These are phyloP conservation scores for Mus pahari DNA, from an alignment of 2,113 vertebrate species.

Conservation along the genomic window DNA sequence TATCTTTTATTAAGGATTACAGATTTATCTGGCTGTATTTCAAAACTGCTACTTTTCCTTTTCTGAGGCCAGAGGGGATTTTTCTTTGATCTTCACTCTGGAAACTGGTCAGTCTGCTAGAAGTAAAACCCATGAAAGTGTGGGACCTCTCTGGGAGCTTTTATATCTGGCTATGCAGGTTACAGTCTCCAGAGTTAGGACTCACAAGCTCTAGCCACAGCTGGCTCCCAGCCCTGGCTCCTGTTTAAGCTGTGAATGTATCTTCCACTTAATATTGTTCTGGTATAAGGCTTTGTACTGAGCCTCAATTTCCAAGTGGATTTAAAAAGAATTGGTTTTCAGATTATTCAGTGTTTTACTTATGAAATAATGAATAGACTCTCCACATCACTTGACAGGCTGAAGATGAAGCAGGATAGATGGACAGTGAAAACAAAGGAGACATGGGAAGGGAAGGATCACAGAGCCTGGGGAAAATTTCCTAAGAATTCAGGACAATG, in stretches of 20 bases:
- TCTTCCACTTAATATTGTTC: neutral
- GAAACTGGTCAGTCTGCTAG: neutral
- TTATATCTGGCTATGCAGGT: neutral
- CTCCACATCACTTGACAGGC: neutral
- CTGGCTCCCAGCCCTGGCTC: neutral
- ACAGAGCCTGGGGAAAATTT: neutral
- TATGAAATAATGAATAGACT: neutral
- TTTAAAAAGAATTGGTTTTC: conserved; percentile 15
- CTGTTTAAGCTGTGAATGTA: neutral
- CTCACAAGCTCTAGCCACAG: neutral
- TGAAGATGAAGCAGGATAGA: neutral
- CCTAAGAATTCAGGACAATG: neutral
- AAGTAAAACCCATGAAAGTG: neutral
- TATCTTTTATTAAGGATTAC: conserved; percentile 9
- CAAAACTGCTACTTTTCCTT: neutral
- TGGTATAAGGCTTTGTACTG: neutral
- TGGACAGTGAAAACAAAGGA: neutral
- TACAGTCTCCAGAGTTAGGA: neutral
- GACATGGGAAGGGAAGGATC: neutral
- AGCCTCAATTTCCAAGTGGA: neutral
- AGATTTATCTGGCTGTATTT: neutral
- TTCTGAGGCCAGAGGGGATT: neutral
- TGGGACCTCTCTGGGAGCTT: neutral
- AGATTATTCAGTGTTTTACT: conserved; percentile 6
- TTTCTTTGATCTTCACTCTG: neutral